Evolutionary conservation across 2,888 invertebrate species (phyloP).

Genomic region (Macrosiphum euphorbiae): DNA sequence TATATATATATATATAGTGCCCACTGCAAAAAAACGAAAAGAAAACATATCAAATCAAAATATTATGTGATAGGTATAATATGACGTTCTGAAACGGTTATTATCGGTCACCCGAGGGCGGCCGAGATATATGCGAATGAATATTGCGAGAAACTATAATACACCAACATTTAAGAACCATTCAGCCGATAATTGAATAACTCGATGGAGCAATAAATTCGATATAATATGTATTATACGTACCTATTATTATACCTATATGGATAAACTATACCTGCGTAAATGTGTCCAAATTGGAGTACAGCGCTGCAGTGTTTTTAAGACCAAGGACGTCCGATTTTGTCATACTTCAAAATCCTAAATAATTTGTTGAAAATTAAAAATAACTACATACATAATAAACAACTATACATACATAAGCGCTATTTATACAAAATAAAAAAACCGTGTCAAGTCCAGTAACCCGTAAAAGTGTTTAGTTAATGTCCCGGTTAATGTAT

Average conservation of each 20-base stretch:
- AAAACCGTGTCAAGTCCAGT: conserved; percentile 37
- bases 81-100: conserved; percentile 51
- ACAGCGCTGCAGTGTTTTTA: not conserved
- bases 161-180: conserved; percentile 26
- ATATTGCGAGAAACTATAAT: conserved; percentile 48
- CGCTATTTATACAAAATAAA: conserved; percentile 11
- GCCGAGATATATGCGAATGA: not conserved
- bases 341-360: conserved; percentile 28
- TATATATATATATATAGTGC: not conserved
- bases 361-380: conserved; percentile 44
- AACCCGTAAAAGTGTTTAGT: conserved; percentile 38
- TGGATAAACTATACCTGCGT: not conserved
- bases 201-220: conserved; percentile 40
- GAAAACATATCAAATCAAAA: not conserved
- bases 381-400: conserved; percentile 4
- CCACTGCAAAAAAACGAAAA: not conserved
- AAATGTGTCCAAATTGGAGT: conserved; percentile 33
- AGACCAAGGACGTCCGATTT: conserved; percentile 56
- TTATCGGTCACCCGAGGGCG: conserved; percentile 21
- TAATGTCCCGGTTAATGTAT: not conserved
- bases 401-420: not conserved
- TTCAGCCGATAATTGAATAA: conserved; percentile 51
- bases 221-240: not conserved
- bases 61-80: not conserved
- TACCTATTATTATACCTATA: not conserved